These are phyloP conservation scores for Thunnus thynnus DNA, from an alignment of 2,113 vertebrate species.

Conservation along the genomic window DNA sequence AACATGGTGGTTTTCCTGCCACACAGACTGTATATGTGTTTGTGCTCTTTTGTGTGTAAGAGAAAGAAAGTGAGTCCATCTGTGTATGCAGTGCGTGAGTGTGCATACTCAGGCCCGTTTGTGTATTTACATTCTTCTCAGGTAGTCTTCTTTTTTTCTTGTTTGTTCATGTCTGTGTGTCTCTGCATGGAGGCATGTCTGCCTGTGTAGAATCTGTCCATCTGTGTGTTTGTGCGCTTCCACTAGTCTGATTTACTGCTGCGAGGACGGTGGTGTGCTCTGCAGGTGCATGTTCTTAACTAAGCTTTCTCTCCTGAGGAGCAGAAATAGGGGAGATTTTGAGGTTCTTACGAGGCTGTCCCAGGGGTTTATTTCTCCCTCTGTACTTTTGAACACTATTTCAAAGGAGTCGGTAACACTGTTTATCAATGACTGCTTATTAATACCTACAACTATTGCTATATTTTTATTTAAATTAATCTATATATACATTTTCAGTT, in stretches of 20 bases:
- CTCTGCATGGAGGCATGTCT: slow-evolving; percentile 37
- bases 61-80: slow-evolving; percentile 26
- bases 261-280: slow-evolving; percentile 35
- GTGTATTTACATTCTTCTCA: slow-evolving; percentile 55
- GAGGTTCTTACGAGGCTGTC: slow-evolving; percentile 27
- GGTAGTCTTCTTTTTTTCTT: slow-evolving; percentile 16
- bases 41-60: slow-evolving; percentile 12
- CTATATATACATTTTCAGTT: background rate
- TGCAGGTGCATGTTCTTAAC: slow-evolving; percentile 68
- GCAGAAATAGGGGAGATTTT: slow-evolving; percentile 30
- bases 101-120: slow-evolving; percentile 23
- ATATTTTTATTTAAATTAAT: background rate
- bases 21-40: background rate
- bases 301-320: slow-evolving; percentile 52
- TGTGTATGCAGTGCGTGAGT: background rate
- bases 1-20: slow-evolving; percentile 50
- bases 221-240: slow-evolving; percentile 48
- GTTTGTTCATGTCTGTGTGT: slow-evolving; percentile 54
- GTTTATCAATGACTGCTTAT: background rate
- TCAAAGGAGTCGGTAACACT: slow-evolving; percentile 18
- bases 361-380: slow-evolving; percentile 7
- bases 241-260: slow-evolving; percentile 41
- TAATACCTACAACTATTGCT: background rate
- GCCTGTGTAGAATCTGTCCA: slow-evolving; percentile 38
- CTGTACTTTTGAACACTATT: slow-evolving; percentile 6